These are phyloP conservation scores for Polypedilum vanderplanki DNA, from an alignment of 1,140 invertebrate species.

Conservation along the genomic window DNA sequence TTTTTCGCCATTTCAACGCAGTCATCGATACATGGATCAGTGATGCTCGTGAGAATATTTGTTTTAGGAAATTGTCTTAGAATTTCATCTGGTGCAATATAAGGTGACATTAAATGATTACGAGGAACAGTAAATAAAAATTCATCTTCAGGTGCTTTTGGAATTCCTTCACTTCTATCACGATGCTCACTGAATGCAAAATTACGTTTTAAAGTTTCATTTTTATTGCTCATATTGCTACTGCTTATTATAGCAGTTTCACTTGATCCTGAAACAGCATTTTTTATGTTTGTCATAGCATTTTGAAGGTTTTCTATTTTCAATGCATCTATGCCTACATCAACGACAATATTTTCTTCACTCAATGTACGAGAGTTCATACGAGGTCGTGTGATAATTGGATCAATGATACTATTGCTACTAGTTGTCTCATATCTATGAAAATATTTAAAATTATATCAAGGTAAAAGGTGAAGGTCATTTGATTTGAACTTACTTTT, in stretches of 20 bases:
- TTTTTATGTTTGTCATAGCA: background rate
- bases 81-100: slow-evolving; percentile 68
- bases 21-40: slow-evolving; percentile 95
- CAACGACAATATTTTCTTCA: slow-evolving; percentile 41
- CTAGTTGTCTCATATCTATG: background rate
- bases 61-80: slow-evolving; percentile 70
- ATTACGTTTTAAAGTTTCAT: slow-evolving; percentile 39
- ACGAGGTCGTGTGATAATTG: slow-evolving; percentile 24
- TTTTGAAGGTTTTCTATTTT: slow-evolving; percentile 36
- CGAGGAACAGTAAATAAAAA: slow-evolving; percentile 69
- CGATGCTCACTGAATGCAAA: slow-evolving; percentile 39
- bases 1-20: slow-evolving; percentile 90
- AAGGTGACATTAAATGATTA: slow-evolving; percentile 81
- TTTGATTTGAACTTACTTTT: slow-evolving; percentile 55
- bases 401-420: slow-evolving; percentile 31
- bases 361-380: slow-evolving; percentile 31
- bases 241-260: background rate
- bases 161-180: slow-evolving; percentile 34
- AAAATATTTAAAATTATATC: slow-evolving; percentile 39
- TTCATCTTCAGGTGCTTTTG: slow-evolving; percentile 52
- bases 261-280: background rate
- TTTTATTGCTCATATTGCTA: background rate
- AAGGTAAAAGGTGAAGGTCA: slow-evolving; percentile 47
- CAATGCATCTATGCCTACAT: slow-evolving; percentile 38
- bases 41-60: slow-evolving; percentile 73